Conservation (phyloP, 2,888 invertebrate genomes). For the Tryphoninae sp. region DNA sequence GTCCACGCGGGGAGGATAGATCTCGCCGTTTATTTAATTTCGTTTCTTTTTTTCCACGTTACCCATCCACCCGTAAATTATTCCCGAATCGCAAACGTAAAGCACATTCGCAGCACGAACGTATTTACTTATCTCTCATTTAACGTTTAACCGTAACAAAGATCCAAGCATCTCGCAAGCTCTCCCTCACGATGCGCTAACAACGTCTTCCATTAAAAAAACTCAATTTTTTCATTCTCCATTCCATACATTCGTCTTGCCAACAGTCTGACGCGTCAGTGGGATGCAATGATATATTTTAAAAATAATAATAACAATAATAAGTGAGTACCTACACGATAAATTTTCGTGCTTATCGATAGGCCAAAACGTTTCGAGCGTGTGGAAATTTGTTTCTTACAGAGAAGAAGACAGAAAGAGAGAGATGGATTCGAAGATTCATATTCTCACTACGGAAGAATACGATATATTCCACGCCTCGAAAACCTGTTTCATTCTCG, state of each 20-base stretch:
- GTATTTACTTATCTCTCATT: not conserved
- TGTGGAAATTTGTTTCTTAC: slow-evolving; percentile 35
- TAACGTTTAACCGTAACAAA: not conserved
- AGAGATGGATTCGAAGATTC: slow-evolving; percentile 18
- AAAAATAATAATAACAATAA: not conserved
- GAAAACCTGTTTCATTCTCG: slow-evolving; percentile 53
- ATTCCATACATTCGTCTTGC: not conserved
- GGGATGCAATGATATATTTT: not conserved
- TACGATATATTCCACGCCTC: slow-evolving; percentile 35
- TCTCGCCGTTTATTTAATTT: slow-evolving; percentile 44
- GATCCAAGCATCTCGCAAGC: not conserved
- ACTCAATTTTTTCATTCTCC: too few species aligned
- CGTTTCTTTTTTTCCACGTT: slow-evolving; percentile 34
- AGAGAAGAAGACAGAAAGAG: not conserved
- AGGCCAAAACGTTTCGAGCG: slow-evolving; percentile 30
- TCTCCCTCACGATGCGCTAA: too few species aligned
- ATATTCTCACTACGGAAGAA: slow-evolving; percentile 37
- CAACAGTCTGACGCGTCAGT: not conserved
- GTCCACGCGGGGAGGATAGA: not conserved
- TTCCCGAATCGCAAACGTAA: slow-evolving; percentile 41
- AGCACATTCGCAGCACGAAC: slow-evolving; percentile 4
- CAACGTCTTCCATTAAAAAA: too few species aligned
- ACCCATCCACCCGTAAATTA: slow-evolving; percentile 51
- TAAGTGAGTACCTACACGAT: slow-evolving; percentile 1
- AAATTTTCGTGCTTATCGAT: slow-evolving; percentile 1